Percentiles rank a stretch among this genome's conserved stretches.
Evolutionary conservation across 2,888 invertebrate species (phyloP).

Genomic region (Quadroppia sp.): DNA sequence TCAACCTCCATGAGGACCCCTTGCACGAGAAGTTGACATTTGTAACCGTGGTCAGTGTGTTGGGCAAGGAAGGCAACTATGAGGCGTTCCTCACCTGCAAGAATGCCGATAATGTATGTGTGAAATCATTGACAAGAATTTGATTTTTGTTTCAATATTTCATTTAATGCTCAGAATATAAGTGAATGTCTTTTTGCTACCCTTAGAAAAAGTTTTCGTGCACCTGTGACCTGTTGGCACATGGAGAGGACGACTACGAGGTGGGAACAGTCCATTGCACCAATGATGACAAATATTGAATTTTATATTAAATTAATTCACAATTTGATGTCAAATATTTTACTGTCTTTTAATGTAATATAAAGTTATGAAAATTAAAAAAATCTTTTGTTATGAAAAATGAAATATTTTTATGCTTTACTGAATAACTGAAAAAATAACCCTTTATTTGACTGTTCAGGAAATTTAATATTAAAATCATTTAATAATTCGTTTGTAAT

Average conservation of each 20-base stretch:
- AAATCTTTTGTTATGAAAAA: too few relatives aligned
- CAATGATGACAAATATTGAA: slow-evolving; percentile 6
- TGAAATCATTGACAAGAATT: neutral
- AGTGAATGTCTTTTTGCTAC: too few relatives aligned
- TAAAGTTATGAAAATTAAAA: too few relatives aligned
- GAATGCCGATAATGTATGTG: neutral
- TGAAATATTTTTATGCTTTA: too few relatives aligned
- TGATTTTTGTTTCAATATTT: neutral
- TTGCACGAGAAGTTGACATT: neutral
- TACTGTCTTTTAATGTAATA: too few relatives aligned
- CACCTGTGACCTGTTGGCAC: slow-evolving; percentile 10
- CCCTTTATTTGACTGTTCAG: too few relatives aligned
- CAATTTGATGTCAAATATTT: too few relatives aligned
- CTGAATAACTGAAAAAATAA: too few relatives aligned
- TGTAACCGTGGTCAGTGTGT: slow-evolving; percentile 2
- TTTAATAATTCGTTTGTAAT: too few relatives aligned
- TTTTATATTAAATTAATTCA: too few relatives aligned
- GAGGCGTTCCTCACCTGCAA: neutral
- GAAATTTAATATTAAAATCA: too few relatives aligned
- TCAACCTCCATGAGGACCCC: slow-evolving; percentile 33
- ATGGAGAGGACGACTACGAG: neutral
- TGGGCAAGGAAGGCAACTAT: neutral
- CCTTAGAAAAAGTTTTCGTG: neutral
- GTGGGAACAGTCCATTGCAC: slow-evolving; percentile 7
- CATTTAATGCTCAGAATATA: neutral